phyloP scores from a whole-genome alignment of 2,888 invertebrate genomes.

The Chrysolina haemoptera region DNA sequence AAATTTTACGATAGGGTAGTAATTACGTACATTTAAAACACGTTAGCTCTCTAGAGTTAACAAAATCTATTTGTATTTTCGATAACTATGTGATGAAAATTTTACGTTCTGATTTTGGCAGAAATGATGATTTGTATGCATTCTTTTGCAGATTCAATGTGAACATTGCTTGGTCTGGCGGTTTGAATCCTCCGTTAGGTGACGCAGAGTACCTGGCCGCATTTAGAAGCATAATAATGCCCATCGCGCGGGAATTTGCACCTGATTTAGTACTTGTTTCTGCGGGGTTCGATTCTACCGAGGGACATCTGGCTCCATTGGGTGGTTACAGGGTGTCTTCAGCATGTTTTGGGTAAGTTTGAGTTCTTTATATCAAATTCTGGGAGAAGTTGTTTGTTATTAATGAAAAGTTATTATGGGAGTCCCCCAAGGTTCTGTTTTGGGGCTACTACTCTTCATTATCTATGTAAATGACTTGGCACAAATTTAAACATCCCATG shows the following conservation, averaged over 20 bases:
- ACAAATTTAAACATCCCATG: too few species aligned
- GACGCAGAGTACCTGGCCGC: conserved; percentile 98
- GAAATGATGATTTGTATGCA: not conserved
- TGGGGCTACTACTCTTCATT: too few species aligned
- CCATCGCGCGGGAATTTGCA: conserved; percentile 91
- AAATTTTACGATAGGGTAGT: too few species aligned
- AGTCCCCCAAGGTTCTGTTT: too few species aligned
- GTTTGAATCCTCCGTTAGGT: conserved; percentile 90
- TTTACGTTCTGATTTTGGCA: not conserved
- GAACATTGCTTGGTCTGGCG: conserved; percentile 96
- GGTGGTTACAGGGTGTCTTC: conserved; percentile 97
- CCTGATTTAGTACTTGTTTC: conserved; percentile 97
- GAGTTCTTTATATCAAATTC: not conserved
- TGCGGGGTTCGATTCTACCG: conserved; percentile 97
- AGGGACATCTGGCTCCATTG: conserved; percentile 94
- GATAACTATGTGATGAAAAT: too few species aligned
- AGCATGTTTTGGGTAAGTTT: conserved; percentile 89
- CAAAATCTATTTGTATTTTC: too few species aligned
- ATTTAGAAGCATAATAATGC: conserved; percentile 94
- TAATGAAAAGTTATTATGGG: too few species aligned
- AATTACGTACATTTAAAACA: too few species aligned
- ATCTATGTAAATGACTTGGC: too few species aligned
- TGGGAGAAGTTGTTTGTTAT: too few species aligned
- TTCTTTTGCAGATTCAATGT: conserved; percentile 76
- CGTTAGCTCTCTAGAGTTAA: too few species aligned